Percentiles rank a stretch among this genome's conserved stretches.
These are phyloP conservation scores for Stichopus chloronotus DNA, from an alignment of 35 echinoderm and acorn worm species.

Conservation along the genomic window DNA sequence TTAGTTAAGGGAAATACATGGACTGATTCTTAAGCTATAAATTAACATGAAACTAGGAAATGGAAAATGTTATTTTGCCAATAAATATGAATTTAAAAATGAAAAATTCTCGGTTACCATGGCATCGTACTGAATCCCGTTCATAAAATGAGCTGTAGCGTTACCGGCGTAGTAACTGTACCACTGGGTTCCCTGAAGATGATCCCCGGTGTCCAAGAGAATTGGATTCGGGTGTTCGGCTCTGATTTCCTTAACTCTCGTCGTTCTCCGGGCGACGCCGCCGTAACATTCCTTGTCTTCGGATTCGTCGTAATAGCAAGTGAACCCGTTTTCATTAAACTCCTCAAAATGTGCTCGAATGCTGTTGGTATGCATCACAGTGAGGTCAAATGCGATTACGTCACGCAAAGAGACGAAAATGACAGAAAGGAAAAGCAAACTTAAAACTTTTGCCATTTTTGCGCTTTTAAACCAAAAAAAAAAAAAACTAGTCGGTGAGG, in stretches of 20 bases:
- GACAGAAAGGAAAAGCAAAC: no score
- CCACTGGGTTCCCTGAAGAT: constrained; percentile 86
- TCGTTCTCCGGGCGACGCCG: constrained; percentile 61
- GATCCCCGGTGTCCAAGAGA: constrained; percentile 78
- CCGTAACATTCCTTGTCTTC: constrained; percentile 56
- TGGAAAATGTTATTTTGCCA: no score
- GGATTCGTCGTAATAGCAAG: constrained; percentile 45
- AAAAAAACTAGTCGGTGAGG: no score
- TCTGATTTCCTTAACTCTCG: constrained; percentile 68
- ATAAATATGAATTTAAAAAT: no score
- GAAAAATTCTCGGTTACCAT: constrained; percentile 64
- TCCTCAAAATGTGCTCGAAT: constrained; percentile 70
- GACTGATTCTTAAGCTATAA: no score
- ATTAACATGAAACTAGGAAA: no score
- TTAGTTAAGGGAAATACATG: no score
- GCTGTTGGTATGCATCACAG: constrained; percentile 81
- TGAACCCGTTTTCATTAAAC: constrained; percentile 31
- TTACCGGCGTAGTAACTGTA: constrained; percentile 74
- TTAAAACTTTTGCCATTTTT: no score
- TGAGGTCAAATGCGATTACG: constrained; percentile 38
- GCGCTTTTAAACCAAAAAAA: no score
- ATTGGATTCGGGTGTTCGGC: constrained; percentile 60
- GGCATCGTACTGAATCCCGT: constrained; percentile 78
- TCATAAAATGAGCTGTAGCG: constrained; percentile 79
- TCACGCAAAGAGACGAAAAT: no score